phyloP scores from a whole-genome alignment of 1,140 invertebrate species.

The Parapsyche elsis region DNA sequence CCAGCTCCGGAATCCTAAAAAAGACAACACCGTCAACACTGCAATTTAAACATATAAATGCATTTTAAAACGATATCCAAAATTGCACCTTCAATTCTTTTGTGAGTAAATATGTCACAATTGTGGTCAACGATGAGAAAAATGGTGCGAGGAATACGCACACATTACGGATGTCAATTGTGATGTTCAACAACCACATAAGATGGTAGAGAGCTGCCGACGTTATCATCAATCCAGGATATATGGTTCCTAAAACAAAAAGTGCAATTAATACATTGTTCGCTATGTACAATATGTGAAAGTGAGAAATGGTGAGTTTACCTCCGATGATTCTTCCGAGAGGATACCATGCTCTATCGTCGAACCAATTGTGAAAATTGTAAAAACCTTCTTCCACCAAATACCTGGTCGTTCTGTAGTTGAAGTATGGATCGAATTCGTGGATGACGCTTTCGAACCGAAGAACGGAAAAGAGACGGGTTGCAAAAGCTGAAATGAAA shows the following conservation, averaged over 20 bases:
- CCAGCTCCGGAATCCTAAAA: constrained; percentile 89
- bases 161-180: constrained; percentile 96
- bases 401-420: constrained; percentile 96
- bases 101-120: constrained; percentile 95
- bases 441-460: constrained; percentile 98
- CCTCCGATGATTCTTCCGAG: constrained; percentile 96
- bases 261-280: background rate
- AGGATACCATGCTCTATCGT: constrained; percentile 98
- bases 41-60: background rate
- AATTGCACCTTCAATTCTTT: constrained; percentile 89
- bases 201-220: constrained; percentile 92
- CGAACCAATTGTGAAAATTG: constrained; percentile 99
- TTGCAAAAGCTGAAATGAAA: constrained; percentile 87
- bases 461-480: constrained; percentile 94
- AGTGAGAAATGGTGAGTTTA: constrained; percentile 57
- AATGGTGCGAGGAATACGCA: constrained; percentile 98
- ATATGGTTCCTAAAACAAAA: constrained; percentile 83
- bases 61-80: constrained; percentile 42
- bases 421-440: constrained; percentile 99
- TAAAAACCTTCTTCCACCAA: constrained; percentile 97
- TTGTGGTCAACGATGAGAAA: constrained; percentile 95
- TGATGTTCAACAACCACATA: constrained; percentile 90
- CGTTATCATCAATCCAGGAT: constrained; percentile 97
- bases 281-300: too few relatives aligned
- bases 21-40: constrained; percentile 55